Evolutionary conservation across 2,797 vertebrate species (phyloP), one percentile per base, ranked within the genome.

Genomic region (Myripristis jacobus): DNA sequence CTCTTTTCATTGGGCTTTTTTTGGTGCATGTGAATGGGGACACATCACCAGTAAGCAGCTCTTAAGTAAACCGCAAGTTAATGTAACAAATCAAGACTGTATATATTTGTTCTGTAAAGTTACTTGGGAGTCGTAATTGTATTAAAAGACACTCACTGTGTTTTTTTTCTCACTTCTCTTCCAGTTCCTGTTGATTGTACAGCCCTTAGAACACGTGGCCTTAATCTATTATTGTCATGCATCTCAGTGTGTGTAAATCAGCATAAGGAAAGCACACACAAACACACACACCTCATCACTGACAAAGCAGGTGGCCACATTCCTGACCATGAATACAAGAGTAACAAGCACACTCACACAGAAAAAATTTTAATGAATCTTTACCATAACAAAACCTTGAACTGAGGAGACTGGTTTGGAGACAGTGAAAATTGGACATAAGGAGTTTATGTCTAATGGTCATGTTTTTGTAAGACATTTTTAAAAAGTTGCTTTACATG

Each of bases 201-300:
- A 92, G 90, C 88, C 87, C 90, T 90, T 80, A 81, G 84, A 93
- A 90, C 91, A 94, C 29, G 94, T 94, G 94, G 94, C 94, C 94
- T 95, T 95, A 95, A 85, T 91, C 87, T 90, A 85, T 89, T 85
- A 82, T 90, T 88, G 87, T 89, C 89, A 87, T 90, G 85, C 88
- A 92, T 93, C 89, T 92, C 90, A 89, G 88, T 90, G 87, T 90
- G 88, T 87, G 87, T 86, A 85, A 67, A 85, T 83, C 82, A 80
- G 79, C 75, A 79, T 78, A 73, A 75, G 80, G 67, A 75, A 87
- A 86, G 66, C 77, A 50, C 68, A 86, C 83, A 80, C 61, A 60
- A 54, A 67, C 53, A 50, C 70, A 83, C 75, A 88, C 88, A 79
- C 81, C 77, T 88, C 86, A 85, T 86, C 73, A 86, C 72, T 84